Evolutionary conservation across 2,113 vertebrate genomes (phyloP).

Genomic region (Turnix velox): DNA sequence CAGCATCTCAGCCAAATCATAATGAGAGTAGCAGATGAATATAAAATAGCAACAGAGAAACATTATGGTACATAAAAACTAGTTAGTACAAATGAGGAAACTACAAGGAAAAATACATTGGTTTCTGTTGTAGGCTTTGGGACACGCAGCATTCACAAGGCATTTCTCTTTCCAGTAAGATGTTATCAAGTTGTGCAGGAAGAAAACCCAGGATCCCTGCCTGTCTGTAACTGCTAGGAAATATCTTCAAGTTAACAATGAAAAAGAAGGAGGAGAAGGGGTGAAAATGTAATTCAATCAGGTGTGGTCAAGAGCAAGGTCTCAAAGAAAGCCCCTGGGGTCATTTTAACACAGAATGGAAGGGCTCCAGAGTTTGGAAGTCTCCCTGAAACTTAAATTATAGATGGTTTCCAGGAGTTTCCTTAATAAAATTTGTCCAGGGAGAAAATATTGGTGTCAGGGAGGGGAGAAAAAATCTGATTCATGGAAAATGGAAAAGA

Average conservation of each 20-base stretch:
- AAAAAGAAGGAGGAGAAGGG: not conserved
- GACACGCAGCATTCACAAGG: not conserved
- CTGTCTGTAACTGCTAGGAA: not conserved
- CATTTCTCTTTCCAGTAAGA: not conserved
- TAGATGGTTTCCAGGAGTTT: conserved; percentile 25
- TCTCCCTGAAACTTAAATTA: not conserved
- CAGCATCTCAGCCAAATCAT: not conserved
- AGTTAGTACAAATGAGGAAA: not conserved
- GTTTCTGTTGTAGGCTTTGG: not conserved
- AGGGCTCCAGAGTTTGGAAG: not conserved
- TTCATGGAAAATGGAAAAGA: conserved; percentile 34
- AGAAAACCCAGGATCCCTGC: not conserved
- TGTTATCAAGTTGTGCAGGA: not conserved
- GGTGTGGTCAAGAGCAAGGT: not conserved
- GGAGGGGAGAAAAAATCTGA: conserved; percentile 6
- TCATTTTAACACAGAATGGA: not conserved
- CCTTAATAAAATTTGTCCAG: conserved; percentile 44
- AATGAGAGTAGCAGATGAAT: not conserved
- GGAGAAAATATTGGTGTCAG: conserved; percentile 40
- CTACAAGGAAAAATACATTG: not conserved
- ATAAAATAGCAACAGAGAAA: not conserved
- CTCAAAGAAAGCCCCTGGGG: not conserved
- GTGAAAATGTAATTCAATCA: not conserved
- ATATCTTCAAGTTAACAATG: not conserved
- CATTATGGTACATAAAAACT: not conserved